phyloP scores from a whole-genome alignment of 2,113 vertebrate species.

The Axis porcinus region DNA sequence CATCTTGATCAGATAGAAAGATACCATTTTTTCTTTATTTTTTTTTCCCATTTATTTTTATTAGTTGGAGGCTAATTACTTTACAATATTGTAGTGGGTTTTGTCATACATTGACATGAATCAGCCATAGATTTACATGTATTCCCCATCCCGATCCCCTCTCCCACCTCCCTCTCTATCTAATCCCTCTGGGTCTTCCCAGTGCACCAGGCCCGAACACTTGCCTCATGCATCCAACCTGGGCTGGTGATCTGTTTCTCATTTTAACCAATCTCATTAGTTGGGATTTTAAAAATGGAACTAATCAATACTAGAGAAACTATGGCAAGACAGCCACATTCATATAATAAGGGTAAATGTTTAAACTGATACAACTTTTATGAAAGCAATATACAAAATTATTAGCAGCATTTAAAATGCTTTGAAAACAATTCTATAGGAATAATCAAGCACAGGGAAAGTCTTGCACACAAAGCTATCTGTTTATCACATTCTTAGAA shows the following conservation, averaged over 20 bases:
- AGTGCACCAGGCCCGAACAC: no score
- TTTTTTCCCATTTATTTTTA: no score
- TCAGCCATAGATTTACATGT: no score
- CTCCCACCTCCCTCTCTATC: no score
- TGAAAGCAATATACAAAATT: neutral
- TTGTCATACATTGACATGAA: no score
- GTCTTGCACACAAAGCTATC: neutral
- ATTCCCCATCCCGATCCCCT: no score
- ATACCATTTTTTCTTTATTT: neutral
- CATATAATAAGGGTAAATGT: neutral
- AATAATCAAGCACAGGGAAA: neutral
- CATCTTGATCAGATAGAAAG: neutral
- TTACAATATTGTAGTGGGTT: no score
- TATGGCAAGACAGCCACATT: neutral
- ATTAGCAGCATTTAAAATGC: neutral
- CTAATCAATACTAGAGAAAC: neutral
- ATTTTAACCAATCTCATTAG: neutral
- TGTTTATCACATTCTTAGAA: neutral
- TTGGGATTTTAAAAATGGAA: neutral
- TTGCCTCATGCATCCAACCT: no score
- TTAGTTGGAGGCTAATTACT: no score
- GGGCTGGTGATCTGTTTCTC: no score
- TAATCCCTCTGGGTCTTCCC: no score
- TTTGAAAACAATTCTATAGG: neutral
- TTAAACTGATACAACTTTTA: neutral